Conservation (phyloP, 2,113 vertebrate genomes). For the Onychostruthus taczanowskii region DNA sequence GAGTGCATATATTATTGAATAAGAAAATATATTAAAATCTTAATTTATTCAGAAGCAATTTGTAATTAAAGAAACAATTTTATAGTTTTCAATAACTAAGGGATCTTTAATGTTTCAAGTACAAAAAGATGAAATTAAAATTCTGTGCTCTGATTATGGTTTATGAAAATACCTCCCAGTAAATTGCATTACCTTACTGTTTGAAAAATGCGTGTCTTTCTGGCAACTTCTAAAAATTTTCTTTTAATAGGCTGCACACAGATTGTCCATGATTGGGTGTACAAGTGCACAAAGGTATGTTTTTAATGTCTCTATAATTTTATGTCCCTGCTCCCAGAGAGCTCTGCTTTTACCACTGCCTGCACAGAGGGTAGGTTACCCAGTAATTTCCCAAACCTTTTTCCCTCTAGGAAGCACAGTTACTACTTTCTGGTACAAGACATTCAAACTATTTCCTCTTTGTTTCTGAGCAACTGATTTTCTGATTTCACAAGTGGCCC, state of each 20-base stretch:
- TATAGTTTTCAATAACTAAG: not conserved
- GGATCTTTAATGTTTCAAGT: not conserved
- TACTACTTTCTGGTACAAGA: not conserved
- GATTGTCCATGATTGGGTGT: not conserved
- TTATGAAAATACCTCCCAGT: not conserved
- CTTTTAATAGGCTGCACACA: not conserved
- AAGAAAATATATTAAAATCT: not conserved
- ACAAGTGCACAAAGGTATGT: not conserved
- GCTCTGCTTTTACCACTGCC: not conserved
- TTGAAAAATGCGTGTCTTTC: not conserved
- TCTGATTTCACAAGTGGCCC: not conserved
- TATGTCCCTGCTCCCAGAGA: not conserved
- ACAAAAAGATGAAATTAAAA: not conserved
- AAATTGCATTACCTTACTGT: not conserved
- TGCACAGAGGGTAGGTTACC: not conserved
- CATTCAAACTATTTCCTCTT: not conserved
- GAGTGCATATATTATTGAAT: not conserved
- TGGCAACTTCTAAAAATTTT: not conserved
- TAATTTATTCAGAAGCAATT: not conserved
- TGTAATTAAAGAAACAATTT: not conserved
- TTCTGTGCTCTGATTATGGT: not conserved
- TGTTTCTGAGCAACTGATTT: not conserved
- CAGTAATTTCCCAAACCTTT: not conserved
- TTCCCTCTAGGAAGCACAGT: not conserved
- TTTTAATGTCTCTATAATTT: not conserved